Evolutionary conservation across 1,140 invertebrate genomes (phyloP), one percentile per base, ranked within the genome.

Genomic region (Drosophila watanabei): DNA sequence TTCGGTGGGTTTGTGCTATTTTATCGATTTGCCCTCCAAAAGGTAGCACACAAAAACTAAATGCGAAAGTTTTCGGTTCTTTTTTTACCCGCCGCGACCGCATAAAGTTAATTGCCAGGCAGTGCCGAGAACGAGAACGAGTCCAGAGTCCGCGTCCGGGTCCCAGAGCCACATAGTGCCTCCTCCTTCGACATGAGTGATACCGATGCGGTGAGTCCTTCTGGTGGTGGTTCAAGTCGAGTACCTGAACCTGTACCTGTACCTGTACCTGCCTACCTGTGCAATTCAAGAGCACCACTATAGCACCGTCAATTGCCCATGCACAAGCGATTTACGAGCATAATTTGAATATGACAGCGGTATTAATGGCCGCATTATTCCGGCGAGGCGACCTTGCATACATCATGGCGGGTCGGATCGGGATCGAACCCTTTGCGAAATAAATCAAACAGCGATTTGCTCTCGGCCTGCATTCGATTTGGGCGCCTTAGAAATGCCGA

Each of bases 371-470:
- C 52, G 30, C 58, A 60, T 54, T 76, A 59, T 63, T 8, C 20
- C 49, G 56, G 35, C 72, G 73, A 79, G 49, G 32, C 72, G 85
- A 88, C 85, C 85, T 88, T 89, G 69, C 78, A 49, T 79, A 81
- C 69, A 66, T 70, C 73, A 77, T 75, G 45, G 35, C 4, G 33
- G 43, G 24, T 24, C 39, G 37, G 20, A 20, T 48, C 61, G 48
- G 37, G 41, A 60, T 41, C 45, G 46, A 79, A 85, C 87, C 86
- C 85, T 79, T 85, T 85, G 75, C 54, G 39, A 71, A 89, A 86
- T 79, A 89, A 86, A 89, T 90, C 86, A 90, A 89, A 89, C 78
- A 82, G 76, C 82, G 89, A 89, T 82, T 85, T 89, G 76, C 57
- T 75, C 49, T 70, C 24, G 57, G 32, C 41, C 59, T 45, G 56